A percentile compares a stretch with the other conserved stretches of the same genome.
Conservation (phyloP, 1,140 invertebrate species). For the Tetramorium alpestre region DNA sequence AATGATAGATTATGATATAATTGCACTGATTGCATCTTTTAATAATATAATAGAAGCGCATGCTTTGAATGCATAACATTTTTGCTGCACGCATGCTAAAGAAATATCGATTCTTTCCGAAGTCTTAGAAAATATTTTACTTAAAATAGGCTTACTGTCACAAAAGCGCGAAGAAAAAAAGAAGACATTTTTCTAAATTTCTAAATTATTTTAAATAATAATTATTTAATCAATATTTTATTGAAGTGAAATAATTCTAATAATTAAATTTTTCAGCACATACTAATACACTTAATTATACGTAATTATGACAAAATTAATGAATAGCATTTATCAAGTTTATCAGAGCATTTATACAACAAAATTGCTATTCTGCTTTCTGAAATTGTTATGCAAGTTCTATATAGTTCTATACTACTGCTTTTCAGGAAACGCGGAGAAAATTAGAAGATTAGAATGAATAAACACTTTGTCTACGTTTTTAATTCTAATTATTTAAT, state of each 20-base stretch:
- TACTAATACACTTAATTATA: neutral
- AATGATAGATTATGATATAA: neutral
- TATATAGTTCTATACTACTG: neutral
- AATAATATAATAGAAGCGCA: neutral
- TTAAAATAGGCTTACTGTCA: neutral
- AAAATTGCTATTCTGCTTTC: neutral
- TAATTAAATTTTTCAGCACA: neutral
- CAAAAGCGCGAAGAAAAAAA: neutral
- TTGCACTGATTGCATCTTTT: neutral
- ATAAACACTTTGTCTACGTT: neutral
- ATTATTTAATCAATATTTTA: neutral
- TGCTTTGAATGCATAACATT: neutral
- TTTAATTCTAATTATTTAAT: conserved; percentile 7
- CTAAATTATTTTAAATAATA: neutral
- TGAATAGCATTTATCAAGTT: neutral
- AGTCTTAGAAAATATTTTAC: neutral
- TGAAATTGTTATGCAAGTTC: conserved; percentile 1
- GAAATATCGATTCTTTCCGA: neutral
- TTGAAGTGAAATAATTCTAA: neutral
- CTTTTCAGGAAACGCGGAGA: neutral
- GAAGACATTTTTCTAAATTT: neutral
- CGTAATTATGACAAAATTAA: neutral
- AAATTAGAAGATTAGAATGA: neutral
- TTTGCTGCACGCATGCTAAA: neutral
- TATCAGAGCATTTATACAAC: neutral